phyloP scores from a whole-genome alignment of 1,140 invertebrate species.

The Hyphantria cunea region DNA sequence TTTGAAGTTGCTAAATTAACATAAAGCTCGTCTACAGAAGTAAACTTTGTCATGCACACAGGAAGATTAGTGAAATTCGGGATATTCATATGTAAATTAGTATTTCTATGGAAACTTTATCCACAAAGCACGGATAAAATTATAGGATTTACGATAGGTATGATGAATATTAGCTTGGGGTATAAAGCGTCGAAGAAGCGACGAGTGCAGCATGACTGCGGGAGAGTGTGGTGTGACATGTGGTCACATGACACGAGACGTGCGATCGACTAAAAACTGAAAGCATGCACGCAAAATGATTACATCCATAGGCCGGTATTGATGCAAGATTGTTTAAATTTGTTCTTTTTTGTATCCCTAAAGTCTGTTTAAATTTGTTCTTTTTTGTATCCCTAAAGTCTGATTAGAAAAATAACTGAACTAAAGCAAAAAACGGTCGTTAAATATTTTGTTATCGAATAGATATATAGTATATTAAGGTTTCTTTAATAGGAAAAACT shows the following conservation, averaged over 20 bases:
- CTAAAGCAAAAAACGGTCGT: too few relatives aligned
- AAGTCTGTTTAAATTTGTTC: too few relatives aligned
- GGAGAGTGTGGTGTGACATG: slow-evolving; percentile 9
- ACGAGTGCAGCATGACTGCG: slow-evolving; percentile 10
- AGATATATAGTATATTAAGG: too few relatives aligned
- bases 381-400: too few relatives aligned
- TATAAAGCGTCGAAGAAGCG: neutral
- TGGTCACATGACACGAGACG: slow-evolving; percentile 6
- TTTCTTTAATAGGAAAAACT: too few relatives aligned
- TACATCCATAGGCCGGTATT: too few relatives aligned
- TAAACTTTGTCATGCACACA: slow-evolving; percentile 9
- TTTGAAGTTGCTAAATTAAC: slow-evolving; percentile 6
- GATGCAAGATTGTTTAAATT: too few relatives aligned
- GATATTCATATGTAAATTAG: slow-evolving; percentile 19
- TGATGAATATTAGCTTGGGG: slow-evolving; percentile 1
- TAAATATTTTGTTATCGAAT: too few relatives aligned
- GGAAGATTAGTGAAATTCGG: slow-evolving; percentile 13
- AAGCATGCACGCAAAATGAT: neutral
- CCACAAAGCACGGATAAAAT: slow-evolving; percentile 5
- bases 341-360: too few relatives aligned
- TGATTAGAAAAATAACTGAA: too few relatives aligned
- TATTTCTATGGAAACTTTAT: neutral
- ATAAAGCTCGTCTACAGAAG: slow-evolving; percentile 3
- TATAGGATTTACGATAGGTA: slow-evolving; percentile 16
- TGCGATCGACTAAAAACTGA: neutral